phyloP scores from a whole-genome alignment of 2,888 invertebrate genomes.

The Stenchaetothrips biformis region DNA sequence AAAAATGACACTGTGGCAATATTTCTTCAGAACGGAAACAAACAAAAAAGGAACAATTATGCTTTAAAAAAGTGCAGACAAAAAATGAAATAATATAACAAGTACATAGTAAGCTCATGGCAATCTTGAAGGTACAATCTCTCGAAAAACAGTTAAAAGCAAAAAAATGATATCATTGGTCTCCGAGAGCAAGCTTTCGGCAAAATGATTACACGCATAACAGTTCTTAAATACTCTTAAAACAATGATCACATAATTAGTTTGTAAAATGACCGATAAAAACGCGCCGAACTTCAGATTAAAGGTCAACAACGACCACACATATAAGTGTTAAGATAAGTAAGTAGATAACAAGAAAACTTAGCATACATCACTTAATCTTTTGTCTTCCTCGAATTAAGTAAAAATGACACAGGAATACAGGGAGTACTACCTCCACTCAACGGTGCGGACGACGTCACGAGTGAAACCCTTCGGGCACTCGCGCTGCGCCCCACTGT shows the following conservation, averaged over 20 bases:
- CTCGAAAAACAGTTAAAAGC: neutral
- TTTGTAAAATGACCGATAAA: slow-evolving; percentile 12
- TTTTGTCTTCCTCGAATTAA: neutral
- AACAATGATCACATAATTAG: slow-evolving; percentile 24
- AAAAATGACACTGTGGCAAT: too few relatives aligned
- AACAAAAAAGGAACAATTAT: too few relatives aligned
- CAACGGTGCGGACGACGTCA: too few relatives aligned
- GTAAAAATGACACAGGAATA: neutral
- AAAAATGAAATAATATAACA: too few relatives aligned
- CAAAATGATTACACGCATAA: neutral
- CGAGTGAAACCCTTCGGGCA: too few relatives aligned
- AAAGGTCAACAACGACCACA: neutral
- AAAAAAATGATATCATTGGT: slow-evolving; percentile 7
- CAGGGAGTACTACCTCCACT: too few relatives aligned
- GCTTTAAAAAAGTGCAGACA: too few relatives aligned
- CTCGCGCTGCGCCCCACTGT: neutral
- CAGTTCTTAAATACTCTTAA: slow-evolving; percentile 19
- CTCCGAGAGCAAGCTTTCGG: slow-evolving; percentile 5
- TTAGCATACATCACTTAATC: neutral
- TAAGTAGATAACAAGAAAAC: neutral
- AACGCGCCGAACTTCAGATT: neutral
- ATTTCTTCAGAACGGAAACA: too few relatives aligned
- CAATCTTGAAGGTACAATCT: neutral
- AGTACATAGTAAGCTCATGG: neutral
- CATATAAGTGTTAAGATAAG: neutral